Evolutionary conservation across 2,797 vertebrate genomes (phyloP).

Genomic region (Catostomus latipinnis): DNA sequence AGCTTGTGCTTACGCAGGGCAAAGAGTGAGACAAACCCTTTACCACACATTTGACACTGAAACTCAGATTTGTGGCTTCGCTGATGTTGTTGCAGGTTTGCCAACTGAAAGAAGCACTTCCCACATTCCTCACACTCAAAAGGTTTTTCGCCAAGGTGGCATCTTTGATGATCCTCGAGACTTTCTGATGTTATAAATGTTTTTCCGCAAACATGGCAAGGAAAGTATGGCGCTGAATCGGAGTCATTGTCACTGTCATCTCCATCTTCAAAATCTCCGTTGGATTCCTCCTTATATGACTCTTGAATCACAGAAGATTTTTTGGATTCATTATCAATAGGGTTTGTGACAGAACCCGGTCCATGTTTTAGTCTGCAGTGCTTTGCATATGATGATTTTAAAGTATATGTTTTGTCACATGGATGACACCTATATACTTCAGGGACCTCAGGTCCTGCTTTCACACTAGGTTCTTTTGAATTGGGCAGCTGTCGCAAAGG

Average conservation of each 20-base stretch:
- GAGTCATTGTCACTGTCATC: constrained; percentile 70
- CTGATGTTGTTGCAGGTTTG: constrained; percentile 81
- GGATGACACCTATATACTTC: constrained; percentile 68
- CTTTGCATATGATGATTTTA: constrained; percentile 71
- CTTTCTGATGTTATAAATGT: constrained; percentile 81
- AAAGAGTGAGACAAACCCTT: constrained; percentile 80
- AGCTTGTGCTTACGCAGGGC: constrained; percentile 81
- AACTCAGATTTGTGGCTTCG: constrained; percentile 83
- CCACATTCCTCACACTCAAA: constrained; percentile 83
- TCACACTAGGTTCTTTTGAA: not conserved
- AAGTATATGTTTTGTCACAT: constrained; percentile 73
- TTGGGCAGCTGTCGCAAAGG: constrained; percentile 21
- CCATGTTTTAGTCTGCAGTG: constrained; percentile 73
- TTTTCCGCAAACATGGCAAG: constrained; percentile 84
- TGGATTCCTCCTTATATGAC: constrained; percentile 54
- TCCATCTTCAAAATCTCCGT: constrained; percentile 61
- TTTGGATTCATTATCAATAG: constrained; percentile 35
- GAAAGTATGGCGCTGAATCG: constrained; percentile 82
- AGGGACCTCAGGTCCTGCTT: not conserved
- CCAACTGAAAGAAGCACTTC: constrained; percentile 79
- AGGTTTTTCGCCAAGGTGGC: constrained; percentile 83
- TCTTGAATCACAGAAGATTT: constrained; percentile 46
- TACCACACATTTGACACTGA: constrained; percentile 80
- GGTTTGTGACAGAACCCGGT: constrained; percentile 29
- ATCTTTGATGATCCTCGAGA: constrained; percentile 83